Percentiles rank a stretch among this genome's conserved stretches.
Evolutionary conservation across 2,113 vertebrate genomes (phyloP).

Genomic region (Felis catus): DNA sequence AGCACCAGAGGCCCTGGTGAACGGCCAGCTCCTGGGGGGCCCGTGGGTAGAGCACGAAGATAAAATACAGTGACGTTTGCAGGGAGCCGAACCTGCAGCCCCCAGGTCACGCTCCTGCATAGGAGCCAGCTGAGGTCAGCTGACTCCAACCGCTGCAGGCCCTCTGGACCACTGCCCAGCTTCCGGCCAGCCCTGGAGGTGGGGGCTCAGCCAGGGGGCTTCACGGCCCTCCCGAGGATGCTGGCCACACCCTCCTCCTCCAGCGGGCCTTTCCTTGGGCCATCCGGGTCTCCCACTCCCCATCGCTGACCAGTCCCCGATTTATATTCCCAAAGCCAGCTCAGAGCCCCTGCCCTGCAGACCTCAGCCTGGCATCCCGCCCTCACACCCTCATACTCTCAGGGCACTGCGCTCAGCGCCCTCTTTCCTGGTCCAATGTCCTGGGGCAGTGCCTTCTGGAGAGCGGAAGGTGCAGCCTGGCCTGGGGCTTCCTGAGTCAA

Average conservation of each 20-base stretch:
- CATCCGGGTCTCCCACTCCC: not conserved
- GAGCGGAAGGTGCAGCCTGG: not conserved
- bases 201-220: not conserved
- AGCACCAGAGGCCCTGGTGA: not conserved
- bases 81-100: accelerated
- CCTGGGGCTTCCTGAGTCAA: accelerated
- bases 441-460: not conserved
- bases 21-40: too few relatives aligned
- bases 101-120: accelerated
- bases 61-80: accelerated
- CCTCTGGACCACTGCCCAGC: not conserved
- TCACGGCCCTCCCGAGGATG: not conserved
- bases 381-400: not conserved
- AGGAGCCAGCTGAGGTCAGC: not conserved
- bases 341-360: too few relatives aligned
- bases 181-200: not conserved
- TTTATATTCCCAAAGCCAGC: not conserved
- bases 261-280: not conserved
- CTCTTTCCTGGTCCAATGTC: not conserved
- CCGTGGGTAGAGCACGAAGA: accelerated
- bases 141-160: not conserved
- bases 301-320: accelerated
- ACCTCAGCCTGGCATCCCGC: not conserved
- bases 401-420: accelerated
- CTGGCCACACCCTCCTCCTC: not conserved